Base-by-base conservation (phyloP, 2,113 vertebrate species). In the Coptodon rendalli region DNA sequence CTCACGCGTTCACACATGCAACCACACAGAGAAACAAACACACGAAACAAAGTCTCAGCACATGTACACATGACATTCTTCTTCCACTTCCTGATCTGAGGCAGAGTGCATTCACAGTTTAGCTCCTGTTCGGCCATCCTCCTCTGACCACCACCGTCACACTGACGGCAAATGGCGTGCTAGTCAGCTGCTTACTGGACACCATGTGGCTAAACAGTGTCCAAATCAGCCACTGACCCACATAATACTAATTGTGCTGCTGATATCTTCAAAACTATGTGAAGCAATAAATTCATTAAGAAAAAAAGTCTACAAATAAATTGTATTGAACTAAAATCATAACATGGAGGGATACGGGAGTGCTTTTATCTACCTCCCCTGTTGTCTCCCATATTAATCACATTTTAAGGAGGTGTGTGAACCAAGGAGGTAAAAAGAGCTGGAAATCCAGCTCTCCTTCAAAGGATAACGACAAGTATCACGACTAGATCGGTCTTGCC, bases 21-120 rank as follows among this genome's bases (percentile, higher is more conserved):
- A n/a, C 66, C 56, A 12, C 7, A 14, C 76, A 38, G 4, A 78
- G 52, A 78, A 53, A 73, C 59, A 68, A 48, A 40, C 56, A 38
- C 17, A 66, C 38, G 10, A 66, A 66, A 66, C 61, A 66, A 66
- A 66, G 82, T 59, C 89, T 89, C 84, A 89, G 87, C 88, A 86
- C 82, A 87, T 71, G 89, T 19, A 66, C 88, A 78, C 78, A 36
- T 81, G 68, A 50, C 90, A 88, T 91, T 92, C 91, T 56, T 89
- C 82, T 79, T 91, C 87, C 61, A 87, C 88, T 93, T 93, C 93
- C 94, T 93, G 59, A 84, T 76, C 84, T 3, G 22, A 89, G 79
- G 31, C 84, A 76, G 83, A 84, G 92, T 87, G 90, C 93, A 92
- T 79, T 87, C 83, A 82, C 85, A 94, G 95, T 91, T 93, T 89